These are phyloP conservation scores for Malthinus seriepunctatus DNA, from an alignment of 2,888 invertebrate species.

Conservation along the genomic window DNA sequence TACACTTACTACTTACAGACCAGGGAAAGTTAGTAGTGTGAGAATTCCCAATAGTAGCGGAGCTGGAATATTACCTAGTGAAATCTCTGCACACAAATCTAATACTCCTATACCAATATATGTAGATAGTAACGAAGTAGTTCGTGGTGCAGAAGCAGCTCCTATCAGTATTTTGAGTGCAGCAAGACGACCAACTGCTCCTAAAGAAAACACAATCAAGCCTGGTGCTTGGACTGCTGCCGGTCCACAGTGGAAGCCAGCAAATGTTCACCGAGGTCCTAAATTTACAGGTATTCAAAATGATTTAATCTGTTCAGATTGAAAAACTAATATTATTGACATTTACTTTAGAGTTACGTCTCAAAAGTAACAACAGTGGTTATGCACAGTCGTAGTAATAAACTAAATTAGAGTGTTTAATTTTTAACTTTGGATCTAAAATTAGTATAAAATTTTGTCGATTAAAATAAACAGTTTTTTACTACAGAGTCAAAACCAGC, in stretches of 20 bases:
- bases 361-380: neutral
- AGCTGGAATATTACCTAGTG: constrained; percentile 34
- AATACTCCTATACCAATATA: constrained; percentile 42
- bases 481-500: neutral
- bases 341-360: neutral
- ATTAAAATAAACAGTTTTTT: constrained; percentile 8
- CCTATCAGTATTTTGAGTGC: constrained; percentile 60
- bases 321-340: neutral
- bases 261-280: constrained; percentile 44
- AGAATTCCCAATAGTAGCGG: constrained; percentile 44
- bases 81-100: constrained; percentile 44
- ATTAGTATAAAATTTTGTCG: constrained; percentile 1
- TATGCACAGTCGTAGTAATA: neutral
- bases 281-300: constrained; percentile 56
- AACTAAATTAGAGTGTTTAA: neutral
- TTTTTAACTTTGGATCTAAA: neutral
- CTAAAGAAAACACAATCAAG: constrained; percentile 72
- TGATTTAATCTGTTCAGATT: too few relatives aligned
- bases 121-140: constrained; percentile 53
- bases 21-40: constrained; percentile 59
- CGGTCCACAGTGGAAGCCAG: constrained; percentile 49
- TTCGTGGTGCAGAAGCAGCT: constrained; percentile 46
- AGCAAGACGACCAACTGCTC: constrained; percentile 58
- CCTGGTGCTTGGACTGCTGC: constrained; percentile 71
- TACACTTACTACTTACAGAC: constrained; percentile 69